Base-by-base conservation (phyloP, 2,113 vertebrate species). In the Paedocypris sp. region DNA sequence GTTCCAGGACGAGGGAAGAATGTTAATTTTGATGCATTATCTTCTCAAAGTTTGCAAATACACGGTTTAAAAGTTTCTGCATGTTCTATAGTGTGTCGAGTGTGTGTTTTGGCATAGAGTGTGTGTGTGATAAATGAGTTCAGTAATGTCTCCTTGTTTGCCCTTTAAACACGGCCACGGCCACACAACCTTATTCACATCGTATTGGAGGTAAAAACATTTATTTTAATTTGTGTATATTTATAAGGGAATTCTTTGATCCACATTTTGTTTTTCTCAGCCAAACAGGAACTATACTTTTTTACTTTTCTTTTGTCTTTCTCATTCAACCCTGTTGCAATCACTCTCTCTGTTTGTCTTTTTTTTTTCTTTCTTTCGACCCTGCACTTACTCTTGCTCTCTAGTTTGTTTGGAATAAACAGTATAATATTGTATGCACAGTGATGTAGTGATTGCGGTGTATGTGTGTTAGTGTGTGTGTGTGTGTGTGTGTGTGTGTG, bases 401-500 rank as follows among this genome's bases (percentile, higher is more conserved):
- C 19, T 60, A 88, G 87, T 87, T 90, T 85, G 74, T 79, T 80
- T 83, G 85, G 85, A 80, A 86, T 88, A 88, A 90, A 88, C 86
- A 87, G 52, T 79, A 75, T 72, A 76, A 83, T 82, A 80, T 77
- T 83, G 86, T 80, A 73, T 80, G 82, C 63, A 70, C 79, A 83
- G 71, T 82, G 78, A 79, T 83, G 83, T 78, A 81, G 80, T 87
- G 85, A 87, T 88, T 85, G 85, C 78, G 3, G 32, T 47, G 31
- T 48, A 22, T 85, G 79, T 80, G 77, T 83, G 61, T 7, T 61
- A 33, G 35, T 28, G 35, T 22, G 35, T 51, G 47, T 42, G 25
- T 42, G 33, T 42, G 46, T 50, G 46, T 50, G 35, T 43, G 12
- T 52, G 60, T 63, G 36, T 54, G 25, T 76, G 59, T 58, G 45